These are phyloP conservation scores for Notodonta ziczac DNA, from an alignment of 2,888 invertebrate genomes.

Conservation along the genomic window DNA sequence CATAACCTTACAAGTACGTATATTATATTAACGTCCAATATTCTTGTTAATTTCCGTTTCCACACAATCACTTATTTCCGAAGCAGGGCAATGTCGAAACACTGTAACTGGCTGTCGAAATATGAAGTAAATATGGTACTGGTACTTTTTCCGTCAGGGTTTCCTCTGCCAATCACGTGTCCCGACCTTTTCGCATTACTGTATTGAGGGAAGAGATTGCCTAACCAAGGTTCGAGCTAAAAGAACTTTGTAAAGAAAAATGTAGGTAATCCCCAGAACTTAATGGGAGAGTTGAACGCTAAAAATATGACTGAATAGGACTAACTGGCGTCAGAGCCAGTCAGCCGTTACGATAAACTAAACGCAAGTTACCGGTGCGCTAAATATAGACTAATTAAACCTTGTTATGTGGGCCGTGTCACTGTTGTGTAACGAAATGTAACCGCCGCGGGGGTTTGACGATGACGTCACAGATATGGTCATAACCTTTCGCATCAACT, in stretches of 20 bases:
- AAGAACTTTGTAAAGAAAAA: not conserved
- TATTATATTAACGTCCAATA: not conserved
- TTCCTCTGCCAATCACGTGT: conserved; percentile 2
- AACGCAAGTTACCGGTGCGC: not conserved
- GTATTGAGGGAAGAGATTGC: not conserved
- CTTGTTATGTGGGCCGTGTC: not conserved
- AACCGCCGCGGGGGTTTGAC: not conserved
- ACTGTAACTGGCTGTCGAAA: not conserved
- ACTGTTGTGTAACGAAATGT: not conserved
- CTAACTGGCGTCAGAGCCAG: not conserved
- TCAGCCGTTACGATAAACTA: not conserved
- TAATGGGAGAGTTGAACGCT: too few relatives aligned
- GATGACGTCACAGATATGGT: not conserved
- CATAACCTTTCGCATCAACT: not conserved
- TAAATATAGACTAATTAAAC: not conserved
- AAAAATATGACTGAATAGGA: too few relatives aligned
- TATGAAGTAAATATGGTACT: conserved; percentile 2
- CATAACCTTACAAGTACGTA: not conserved
- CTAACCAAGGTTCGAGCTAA: not conserved
- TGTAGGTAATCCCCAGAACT: too few relatives aligned
- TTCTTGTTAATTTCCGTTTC: conserved; percentile 1
- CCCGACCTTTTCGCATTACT: not conserved
- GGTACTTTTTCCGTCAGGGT: not conserved
- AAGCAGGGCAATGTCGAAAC: not conserved
- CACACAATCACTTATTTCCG: not conserved